These are phyloP conservation scores for Calonectris borealis DNA, from an alignment of 2,113 vertebrate species.

Conservation along the genomic window DNA sequence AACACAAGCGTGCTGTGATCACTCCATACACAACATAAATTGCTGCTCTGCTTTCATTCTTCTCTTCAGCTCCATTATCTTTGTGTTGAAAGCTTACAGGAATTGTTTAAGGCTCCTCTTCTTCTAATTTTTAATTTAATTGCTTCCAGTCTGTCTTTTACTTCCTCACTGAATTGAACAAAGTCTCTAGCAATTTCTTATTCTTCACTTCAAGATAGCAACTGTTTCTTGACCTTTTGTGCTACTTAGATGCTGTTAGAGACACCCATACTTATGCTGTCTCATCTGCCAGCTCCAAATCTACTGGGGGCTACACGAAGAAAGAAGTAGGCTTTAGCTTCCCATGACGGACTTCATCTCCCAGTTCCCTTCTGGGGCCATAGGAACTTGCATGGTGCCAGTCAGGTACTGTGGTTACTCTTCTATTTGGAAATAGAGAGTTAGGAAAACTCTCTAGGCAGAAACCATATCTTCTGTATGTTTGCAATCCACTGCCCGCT, in stretches of 20 bases:
- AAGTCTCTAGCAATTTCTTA: background rate
- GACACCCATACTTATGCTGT: accelerated
- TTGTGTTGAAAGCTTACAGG: background rate
- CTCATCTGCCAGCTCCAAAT: background rate
- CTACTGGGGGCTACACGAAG: background rate
- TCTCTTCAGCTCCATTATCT: background rate
- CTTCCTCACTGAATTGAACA: background rate
- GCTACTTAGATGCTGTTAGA: background rate
- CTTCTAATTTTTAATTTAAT: background rate
- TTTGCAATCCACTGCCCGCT: background rate
- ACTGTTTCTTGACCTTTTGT: background rate
- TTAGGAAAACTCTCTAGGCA: background rate
- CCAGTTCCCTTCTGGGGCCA: background rate
- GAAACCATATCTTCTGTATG: background rate
- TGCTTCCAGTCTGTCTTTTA: background rate
- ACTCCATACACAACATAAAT: background rate
- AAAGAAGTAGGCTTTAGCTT: background rate
- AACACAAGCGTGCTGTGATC: background rate
- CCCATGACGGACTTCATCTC: background rate
- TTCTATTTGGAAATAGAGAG: background rate
- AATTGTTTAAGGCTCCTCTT: background rate
- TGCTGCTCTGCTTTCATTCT: background rate
- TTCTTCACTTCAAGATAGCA: background rate
- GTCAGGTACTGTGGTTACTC: background rate
- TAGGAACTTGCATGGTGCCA: background rate